Conservation (phyloP, 1,140 invertebrate genomes). For the Melipona quadrifasciata region DNA sequence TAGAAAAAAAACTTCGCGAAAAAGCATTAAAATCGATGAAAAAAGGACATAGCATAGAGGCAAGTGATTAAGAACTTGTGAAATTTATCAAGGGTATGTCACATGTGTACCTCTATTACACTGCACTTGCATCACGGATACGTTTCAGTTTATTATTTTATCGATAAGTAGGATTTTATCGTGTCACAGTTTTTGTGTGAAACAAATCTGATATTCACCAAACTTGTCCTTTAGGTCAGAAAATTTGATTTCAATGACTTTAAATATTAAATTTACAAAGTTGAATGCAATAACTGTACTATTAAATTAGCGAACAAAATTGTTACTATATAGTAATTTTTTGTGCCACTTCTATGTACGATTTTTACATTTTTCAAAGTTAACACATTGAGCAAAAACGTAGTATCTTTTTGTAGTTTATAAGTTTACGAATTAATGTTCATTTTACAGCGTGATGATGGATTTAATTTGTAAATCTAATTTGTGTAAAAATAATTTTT, state of each 20-base stretch:
- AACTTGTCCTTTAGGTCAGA: neutral
- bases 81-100: conserved; percentile 53
- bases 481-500: conserved; percentile 64
- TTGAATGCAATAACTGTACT: conserved; percentile 25
- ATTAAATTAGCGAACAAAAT: conserved; percentile 14
- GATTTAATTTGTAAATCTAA: conserved; percentile 43
- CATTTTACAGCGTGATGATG: conserved; percentile 25
- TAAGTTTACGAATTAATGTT: conserved; percentile 40
- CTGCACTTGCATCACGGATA: conserved; percentile 49
- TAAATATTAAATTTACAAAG: conserved; percentile 21
- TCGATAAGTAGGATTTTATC: conserved; percentile 29
- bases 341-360: conserved; percentile 39
- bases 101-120: conserved; percentile 52
- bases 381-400: neutral
- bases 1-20: conserved; percentile 93
- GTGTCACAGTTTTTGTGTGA: conserved; percentile 18
- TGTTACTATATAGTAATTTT: conserved; percentile 38
- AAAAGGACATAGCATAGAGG: conserved; percentile 80
- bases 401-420: conserved; percentile 27
- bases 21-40: conserved; percentile 91
- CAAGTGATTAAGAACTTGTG: conserved; percentile 75
- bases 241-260: conserved; percentile 21
- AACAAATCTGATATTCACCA: conserved; percentile 3
- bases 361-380: conserved; percentile 49
- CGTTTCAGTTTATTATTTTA: conserved; percentile 38